Base-by-base conservation (phyloP, 2,113 vertebrate genomes). In the Channa argus region DNA sequence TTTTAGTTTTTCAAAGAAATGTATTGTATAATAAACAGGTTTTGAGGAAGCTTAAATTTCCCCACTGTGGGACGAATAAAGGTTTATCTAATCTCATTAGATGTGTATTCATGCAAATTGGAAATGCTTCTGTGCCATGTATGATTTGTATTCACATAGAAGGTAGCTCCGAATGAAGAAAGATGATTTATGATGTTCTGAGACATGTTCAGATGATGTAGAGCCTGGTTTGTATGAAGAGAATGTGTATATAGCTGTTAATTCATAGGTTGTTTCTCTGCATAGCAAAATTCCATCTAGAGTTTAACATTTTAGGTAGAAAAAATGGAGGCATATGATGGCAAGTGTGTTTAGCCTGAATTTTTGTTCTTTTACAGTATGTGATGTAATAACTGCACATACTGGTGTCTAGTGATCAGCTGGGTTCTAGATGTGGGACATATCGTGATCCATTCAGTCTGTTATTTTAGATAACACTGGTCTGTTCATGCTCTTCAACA, bases 401-500 rank as follows among this genome's bases (percentile, higher is more conserved):
- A 6, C 69, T 13, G 45, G 24, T 53, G 34, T 63, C 8, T 3
- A 59, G 60, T 58, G 13, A 43, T 63, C 43, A 9, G 50, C 37
- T 8, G 56, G n/a, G 34, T 49, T 64, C 41, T 67, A 36, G 5
- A 75, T 71, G 63, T 70, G 64, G 68, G 71, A 62, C 83, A 74
- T 50, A 44, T 53, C 75, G 49, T 8, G 10, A 10, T 80, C 66
- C 75, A 46, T 63, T 68, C 64, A 60, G 63, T 71, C 69, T 83
- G 43, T 82, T 82, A 69, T 63, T 87, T 80, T 82, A 47, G 15
- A 78, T 41, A 66, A 75, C 65, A 4, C 71, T 46, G 33, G 11
- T 54, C 77, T 83, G 71, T 80, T 76, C 74, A 75, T 66, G 71
- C 80, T 61, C 63, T 59, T 49, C 60, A 63, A 61, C 66, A 84